Evolutionary conservation across 2,113 vertebrate species (phyloP).

Genomic region (Numida meleagris): DNA sequence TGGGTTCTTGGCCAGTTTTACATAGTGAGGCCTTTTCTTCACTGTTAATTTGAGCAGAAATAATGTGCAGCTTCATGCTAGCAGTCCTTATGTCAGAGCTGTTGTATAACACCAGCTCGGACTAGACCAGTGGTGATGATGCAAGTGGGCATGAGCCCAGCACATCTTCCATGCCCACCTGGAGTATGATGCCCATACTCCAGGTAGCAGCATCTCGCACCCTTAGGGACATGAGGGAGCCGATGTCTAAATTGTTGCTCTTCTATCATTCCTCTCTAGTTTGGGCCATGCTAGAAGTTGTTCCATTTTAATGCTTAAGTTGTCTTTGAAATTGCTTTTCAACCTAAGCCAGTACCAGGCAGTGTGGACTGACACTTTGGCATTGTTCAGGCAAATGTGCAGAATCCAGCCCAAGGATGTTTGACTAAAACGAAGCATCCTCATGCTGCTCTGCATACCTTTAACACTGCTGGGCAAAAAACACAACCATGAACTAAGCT

Average conservation of each 20-base stretch:
- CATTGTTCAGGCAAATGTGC: neutral
- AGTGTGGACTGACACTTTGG: neutral
- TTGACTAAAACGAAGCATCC: neutral
- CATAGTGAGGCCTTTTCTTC: rapidly evolving
- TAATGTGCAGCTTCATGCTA: neutral
- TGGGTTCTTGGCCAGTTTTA: neutral
- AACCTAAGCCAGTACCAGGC: neutral
- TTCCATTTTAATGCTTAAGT: neutral
- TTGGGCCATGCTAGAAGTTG: neutral
- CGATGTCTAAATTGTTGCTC: neutral
- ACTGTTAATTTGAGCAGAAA: neutral
- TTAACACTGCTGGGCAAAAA: neutral
- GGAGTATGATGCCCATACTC: rapidly evolving
- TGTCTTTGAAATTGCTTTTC: neutral
- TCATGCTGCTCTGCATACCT: neutral
- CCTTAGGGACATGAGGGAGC: neutral
- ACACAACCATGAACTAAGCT: neutral
- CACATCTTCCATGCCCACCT: rapidly evolving
- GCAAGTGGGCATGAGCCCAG: rapidly evolving
- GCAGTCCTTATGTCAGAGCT: neutral
- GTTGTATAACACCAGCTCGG: neutral
- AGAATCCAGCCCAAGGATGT: neutral
- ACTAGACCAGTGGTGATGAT: neutral
- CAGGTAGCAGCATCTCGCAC: neutral
- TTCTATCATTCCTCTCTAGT: neutral